Evolutionary conservation across 2,888 invertebrate species (phyloP).

Genomic region (Hydraecia micacea): DNA sequence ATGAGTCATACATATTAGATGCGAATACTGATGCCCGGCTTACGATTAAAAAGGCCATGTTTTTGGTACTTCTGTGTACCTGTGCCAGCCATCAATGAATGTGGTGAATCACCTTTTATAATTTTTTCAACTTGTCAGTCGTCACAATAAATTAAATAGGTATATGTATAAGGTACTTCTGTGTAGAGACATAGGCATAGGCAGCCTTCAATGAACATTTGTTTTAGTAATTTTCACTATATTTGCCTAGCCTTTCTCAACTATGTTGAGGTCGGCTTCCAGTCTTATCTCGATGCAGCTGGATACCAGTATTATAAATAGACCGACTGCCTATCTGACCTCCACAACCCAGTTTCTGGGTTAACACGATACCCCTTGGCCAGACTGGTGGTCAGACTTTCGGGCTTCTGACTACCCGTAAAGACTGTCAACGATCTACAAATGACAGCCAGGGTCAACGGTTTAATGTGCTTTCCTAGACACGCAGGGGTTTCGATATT

Average conservation of each 20-base stretch:
- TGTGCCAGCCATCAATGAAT: neutral
- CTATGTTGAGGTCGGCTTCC: neutral
- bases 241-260: neutral
- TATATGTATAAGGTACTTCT: neutral
- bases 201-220: neutral
- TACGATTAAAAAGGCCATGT: neutral
- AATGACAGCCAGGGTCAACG: neutral
- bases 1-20: conserved; percentile 32
- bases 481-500: neutral
- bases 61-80: conserved; percentile 1
- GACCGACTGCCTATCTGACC: neutral
- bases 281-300: neutral
- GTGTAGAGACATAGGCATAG: neutral
- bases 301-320: neutral
- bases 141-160: neutral
- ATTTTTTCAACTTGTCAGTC: no score
- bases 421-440: neutral
- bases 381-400: neutral
- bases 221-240: neutral
- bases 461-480: neutral
- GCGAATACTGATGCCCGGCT: conserved; percentile 25
- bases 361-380: neutral
- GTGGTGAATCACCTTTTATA: neutral
- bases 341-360: neutral
- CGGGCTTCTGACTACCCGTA: neutral